A percentile compares a stretch with the other conserved stretches of the same genome.
phyloP scores from a whole-genome alignment of 2,113 vertebrate genomes.

The Gnathonemus longibarbis region DNA sequence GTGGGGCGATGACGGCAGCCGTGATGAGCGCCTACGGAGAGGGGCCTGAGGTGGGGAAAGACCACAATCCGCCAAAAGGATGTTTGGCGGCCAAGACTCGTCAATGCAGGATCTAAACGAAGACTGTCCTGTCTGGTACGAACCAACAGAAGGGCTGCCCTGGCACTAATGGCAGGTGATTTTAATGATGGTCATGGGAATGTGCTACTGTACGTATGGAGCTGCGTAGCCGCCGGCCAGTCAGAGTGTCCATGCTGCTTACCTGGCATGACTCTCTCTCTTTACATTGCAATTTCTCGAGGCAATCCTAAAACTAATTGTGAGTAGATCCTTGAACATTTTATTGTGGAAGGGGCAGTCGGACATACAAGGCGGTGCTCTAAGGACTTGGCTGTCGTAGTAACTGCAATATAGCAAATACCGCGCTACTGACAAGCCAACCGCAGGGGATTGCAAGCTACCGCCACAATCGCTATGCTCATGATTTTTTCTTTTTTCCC shows the following conservation, averaged over 20 bases:
- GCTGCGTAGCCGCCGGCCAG: neutral
- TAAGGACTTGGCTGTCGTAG: neutral
- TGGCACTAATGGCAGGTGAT: neutral
- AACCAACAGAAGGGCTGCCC: neutral
- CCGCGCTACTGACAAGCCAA: neutral
- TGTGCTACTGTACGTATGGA: neutral
- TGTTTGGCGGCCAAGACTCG: neutral
- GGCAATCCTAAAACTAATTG: neutral
- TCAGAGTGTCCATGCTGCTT: neutral
- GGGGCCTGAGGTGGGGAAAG: neutral
- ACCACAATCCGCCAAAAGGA: neutral
- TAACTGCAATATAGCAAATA: neutral
- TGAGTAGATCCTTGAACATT: neutral
- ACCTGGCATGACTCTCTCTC: neutral
- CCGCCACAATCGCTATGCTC: neutral
- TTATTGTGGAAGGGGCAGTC: neutral
- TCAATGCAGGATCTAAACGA: neutral
- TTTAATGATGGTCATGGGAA: neutral
- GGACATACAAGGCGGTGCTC: neutral
- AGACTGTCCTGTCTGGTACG: neutral
- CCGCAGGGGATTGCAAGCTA: neutral
- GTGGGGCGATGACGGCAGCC: neutral
- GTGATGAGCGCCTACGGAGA: neutral
- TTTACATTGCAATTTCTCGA: neutral
- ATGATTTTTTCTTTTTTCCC: neutral